Base-by-base conservation (phyloP, 1,140 invertebrate genomes). In the Caenorhabditis briggsae region DNA sequence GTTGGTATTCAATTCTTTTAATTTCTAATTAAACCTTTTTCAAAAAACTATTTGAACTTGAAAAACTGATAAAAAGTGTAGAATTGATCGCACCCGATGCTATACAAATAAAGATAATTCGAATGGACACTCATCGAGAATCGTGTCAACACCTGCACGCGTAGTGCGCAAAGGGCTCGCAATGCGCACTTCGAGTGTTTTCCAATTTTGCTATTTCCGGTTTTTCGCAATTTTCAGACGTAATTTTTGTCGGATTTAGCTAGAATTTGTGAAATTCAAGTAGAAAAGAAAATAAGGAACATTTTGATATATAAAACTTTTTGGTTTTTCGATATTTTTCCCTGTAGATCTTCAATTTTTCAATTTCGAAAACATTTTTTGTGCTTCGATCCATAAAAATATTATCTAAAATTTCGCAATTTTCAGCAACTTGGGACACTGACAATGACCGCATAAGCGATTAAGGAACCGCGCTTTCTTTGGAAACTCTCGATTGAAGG, bases 381-480 rank as follows among this genome's bases (percentile, higher is more conserved):
- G 12, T 33, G 33, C 50, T 20, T 41, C 12, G 23, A 65, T 20
- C 9, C 20, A 33, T 8, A 33, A 33, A 64, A 46, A 70, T 46
- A n/a, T 43, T 8, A 58, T n/a, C 41, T 12, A 78, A 20, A 43
- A 78, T 78, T 78, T 78, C 70, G 70, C 70, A 78, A 78, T 50
- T 70, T 78, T 53, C 70, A 78, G 70, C 43, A 50, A 78, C 70
- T 78, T 78, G 70, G 70, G 70, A 61, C 25, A 18, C 23, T 50
- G 46, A 46, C 70, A 50, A 78, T 78, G 70, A 78, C 70, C 43
- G 70, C 70, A 78, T 78, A 78, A 78, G 70, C 70, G 70, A 11
- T n/a, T 12, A 20, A 41, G 70, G 33, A 78, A 78, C 33, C 18
- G 20, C 70, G 70, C 70, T 78, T 78, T 41, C n/a, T 43, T 43